Percentiles rank a stretch among this genome's conserved stretches.
These are phyloP conservation scores for Drosophila kepulauana DNA, from an alignment of 1,140 invertebrate species.

Conservation along the genomic window DNA sequence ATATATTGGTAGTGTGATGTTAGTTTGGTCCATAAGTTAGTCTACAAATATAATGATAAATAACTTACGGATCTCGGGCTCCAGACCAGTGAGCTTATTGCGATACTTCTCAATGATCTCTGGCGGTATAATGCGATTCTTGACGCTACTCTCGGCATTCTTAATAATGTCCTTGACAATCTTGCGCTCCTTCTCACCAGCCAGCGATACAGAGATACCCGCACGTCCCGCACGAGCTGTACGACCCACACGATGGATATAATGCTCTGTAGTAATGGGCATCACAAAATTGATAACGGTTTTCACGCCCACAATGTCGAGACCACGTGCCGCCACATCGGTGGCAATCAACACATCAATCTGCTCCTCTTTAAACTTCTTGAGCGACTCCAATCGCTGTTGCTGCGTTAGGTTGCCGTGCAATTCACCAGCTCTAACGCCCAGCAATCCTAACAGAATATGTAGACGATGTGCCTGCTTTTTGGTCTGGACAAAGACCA, in stretches of 20 bases:
- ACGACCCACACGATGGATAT: constrained; percentile 96
- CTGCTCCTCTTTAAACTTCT: constrained; percentile 94
- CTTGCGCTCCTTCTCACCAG: constrained; percentile 95
- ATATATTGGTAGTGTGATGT: no score
- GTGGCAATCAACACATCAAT: constrained; percentile 97
- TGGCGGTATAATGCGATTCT: constrained; percentile 93
- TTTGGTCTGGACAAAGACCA: constrained; percentile 99
- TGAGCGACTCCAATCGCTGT: constrained; percentile 95
- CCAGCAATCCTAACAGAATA: constrained; percentile 95
- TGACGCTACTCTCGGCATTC: constrained; percentile 93
- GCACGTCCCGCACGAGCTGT: constrained; percentile 96
- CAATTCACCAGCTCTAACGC: constrained; percentile 94
- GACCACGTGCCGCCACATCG: constrained; percentile 97
- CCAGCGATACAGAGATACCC: constrained; percentile 96
- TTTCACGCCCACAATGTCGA: constrained; percentile 98
- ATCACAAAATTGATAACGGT: constrained; percentile 99
- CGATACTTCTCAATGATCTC: constrained; percentile 96
- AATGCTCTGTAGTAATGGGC: constrained; percentile 97
- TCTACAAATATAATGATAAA: background rate
- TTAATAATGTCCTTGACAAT: constrained; percentile 97
- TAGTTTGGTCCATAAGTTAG: no score
- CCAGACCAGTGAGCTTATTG: constrained; percentile 89
- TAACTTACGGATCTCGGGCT: constrained; percentile 89
- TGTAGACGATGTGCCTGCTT: constrained; percentile 96
- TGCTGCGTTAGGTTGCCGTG: constrained; percentile 98